Evolutionary conservation across 2,113 vertebrate genomes (phyloP), one percentile per base, ranked within the genome.

Genomic region (Blennius ocellaris): DNA sequence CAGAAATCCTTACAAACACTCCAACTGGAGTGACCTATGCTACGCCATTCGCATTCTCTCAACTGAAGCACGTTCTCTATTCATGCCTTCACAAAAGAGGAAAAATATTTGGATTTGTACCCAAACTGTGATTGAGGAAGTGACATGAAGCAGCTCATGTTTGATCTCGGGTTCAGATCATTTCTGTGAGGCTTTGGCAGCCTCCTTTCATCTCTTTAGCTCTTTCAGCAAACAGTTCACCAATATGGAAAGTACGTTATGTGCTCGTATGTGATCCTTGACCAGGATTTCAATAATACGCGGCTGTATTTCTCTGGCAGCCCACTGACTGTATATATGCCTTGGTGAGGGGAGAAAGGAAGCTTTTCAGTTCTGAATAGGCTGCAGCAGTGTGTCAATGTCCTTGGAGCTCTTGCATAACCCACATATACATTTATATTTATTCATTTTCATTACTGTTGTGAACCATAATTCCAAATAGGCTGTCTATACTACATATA

Each of bases 41-140:
- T 69, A 63, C 47, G 6, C 8, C 40, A 39, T 76, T 81, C 70
- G 58, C 73, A 38, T 68, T 73, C 30, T 70, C 69, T 79, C 71
- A 54, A 79, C 62, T 50, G 61, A 80, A 59, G 69, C 9, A 64
- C 57, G 1, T 58, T 15, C 41, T 65, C 76, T 72, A 65, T 90
- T 83, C 76, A 78, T 44, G 21, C 10, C 69, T 63, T 68, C 21
- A 54, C 12, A 56, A 73, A 74, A 77, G 59, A 63, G n/a, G 54
- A 74, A 30, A 79, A 54, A 69, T 81, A 77, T 85, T 83, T 81
- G 80, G 81, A 82, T 77, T 77, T 77, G 74, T 52, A 67, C 83
- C 63, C 75, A 30, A 37, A 66, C 79, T 78, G 52, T 63, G 73
- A 86, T 68, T 59, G 83, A 76, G 72, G 69, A 60, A 71, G 74